These are phyloP conservation scores for Macrochelys suwanniensis DNA, from an alignment of 2,797 vertebrate species.

Conservation along the genomic window DNA sequence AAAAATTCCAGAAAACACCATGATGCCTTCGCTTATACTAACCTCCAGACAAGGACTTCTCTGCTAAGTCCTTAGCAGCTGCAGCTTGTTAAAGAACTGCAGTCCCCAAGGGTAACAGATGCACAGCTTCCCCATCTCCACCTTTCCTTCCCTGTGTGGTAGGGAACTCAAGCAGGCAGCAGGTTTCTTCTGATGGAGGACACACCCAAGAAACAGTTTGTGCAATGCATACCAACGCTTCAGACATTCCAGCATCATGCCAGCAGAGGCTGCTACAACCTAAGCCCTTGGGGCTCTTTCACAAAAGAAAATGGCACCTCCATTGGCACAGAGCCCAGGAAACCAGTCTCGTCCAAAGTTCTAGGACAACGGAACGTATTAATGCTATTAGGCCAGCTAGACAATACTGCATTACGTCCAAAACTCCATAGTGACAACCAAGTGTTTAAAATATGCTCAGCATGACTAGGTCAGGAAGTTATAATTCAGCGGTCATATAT, in stretches of 20 bases:
- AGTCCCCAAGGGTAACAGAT: too few species aligned
- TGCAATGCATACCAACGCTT: not conserved
- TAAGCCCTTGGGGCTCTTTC: not conserved
- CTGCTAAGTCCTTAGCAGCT: not conserved
- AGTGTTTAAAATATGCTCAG: not conserved
- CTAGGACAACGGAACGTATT: not conserved
- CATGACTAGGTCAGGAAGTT: not conserved
- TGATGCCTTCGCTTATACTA: not conserved
- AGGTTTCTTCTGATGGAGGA: not conserved
- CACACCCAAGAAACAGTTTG: not conserved
- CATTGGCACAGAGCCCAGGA: not conserved
- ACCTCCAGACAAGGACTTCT: not conserved
- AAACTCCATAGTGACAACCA: not conserved
- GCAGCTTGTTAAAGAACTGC: not conserved
- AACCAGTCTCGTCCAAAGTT: not conserved
- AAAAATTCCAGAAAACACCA: not conserved
- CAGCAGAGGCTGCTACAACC: not conserved
- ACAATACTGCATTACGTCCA: not conserved
- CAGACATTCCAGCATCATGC: not conserved
- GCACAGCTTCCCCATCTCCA: too few species aligned
- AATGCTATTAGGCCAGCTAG: not conserved
- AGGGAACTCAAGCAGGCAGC: not conserved
- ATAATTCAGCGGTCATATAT: not conserved
- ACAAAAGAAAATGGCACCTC: not conserved
- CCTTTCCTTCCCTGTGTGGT: not conserved